Evolutionary conservation across 1,140 invertebrate genomes (phyloP).

Genomic region (Ylistrum balloti): DNA sequence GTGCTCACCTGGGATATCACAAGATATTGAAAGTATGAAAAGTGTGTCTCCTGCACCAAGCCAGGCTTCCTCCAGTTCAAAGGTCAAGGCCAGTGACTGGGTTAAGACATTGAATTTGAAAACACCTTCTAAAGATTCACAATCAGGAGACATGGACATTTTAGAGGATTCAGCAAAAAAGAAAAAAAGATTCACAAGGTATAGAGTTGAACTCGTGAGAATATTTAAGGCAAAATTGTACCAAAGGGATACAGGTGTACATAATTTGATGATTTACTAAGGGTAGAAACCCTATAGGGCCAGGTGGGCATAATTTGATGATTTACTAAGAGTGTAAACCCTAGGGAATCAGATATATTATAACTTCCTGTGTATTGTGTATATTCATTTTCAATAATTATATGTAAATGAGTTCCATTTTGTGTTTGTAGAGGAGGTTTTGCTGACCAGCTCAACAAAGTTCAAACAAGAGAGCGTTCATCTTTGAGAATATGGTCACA

Average conservation of each 20-base stretch:
- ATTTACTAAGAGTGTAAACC: too few relatives aligned
- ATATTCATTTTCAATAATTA: too few relatives aligned
- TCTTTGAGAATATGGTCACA: slow-evolving; percentile 52
- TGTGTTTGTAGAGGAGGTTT: slow-evolving; percentile 54
- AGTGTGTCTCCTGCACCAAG: slow-evolving; percentile 43
- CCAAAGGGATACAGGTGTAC: too few relatives aligned
- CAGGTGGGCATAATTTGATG: too few relatives aligned
- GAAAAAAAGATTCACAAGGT: slow-evolving; percentile 62
- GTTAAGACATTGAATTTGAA: slow-evolving; percentile 61
- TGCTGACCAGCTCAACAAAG: slow-evolving; percentile 54
- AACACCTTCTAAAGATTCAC: slow-evolving; percentile 59
- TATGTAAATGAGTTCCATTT: background rate
- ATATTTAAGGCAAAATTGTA: too few relatives aligned
- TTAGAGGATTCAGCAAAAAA: slow-evolving; percentile 62
- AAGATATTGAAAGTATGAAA: background rate
- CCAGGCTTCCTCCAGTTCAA: slow-evolving; percentile 42
- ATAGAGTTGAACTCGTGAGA: too few relatives aligned
- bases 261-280: too few relatives aligned
- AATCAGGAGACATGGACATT: background rate
- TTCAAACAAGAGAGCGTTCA: slow-evolving; percentile 58
- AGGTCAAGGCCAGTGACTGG: slow-evolving; percentile 66
- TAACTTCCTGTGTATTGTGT: too few relatives aligned
- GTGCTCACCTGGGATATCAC: background rate
- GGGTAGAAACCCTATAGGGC: too few relatives aligned
- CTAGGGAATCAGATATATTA: too few relatives aligned